Conservation (phyloP, 1,140 invertebrate genomes). For the Holotrichia oblita region DNA sequence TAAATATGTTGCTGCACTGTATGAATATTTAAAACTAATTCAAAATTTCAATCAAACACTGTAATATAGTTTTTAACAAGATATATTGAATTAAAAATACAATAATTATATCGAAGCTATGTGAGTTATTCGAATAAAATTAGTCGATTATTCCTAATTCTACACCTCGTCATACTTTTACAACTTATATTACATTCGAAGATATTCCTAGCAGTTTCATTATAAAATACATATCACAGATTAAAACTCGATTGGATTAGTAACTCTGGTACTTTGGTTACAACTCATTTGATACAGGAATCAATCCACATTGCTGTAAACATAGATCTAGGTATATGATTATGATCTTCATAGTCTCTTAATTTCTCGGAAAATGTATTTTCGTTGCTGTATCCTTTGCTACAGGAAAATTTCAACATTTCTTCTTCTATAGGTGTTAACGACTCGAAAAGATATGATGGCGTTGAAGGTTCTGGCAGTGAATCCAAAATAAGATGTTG, state of each 20-base stretch:
- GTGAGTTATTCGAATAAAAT: too few species aligned
- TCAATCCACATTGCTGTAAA: slow-evolving; percentile 27
- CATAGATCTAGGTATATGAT: slow-evolving; percentile 11
- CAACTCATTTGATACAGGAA: background rate
- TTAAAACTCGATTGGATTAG: too few species aligned
- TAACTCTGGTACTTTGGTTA: too few species aligned
- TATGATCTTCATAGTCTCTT: background rate
- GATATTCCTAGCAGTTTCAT: background rate
- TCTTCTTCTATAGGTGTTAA: slow-evolving; percentile 17
- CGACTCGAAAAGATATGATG: background rate
- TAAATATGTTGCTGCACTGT: too few species aligned
- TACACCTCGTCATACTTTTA: background rate
- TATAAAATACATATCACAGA: background rate
- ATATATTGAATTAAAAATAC: too few species aligned
- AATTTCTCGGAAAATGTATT: background rate
- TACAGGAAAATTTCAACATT: slow-evolving; percentile 18
- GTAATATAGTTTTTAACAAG: too few species aligned
- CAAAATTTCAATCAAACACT: too few species aligned
- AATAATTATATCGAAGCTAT: too few species aligned
- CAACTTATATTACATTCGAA: background rate
- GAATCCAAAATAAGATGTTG: background rate
- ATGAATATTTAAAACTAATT: too few species aligned
- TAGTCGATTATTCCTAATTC: too few species aligned
- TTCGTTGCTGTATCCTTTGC: background rate
- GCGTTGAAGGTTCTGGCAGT: background rate